phyloP scores from a whole-genome alignment of 2,797 vertebrate species.

The Alauda arvensis region DNA sequence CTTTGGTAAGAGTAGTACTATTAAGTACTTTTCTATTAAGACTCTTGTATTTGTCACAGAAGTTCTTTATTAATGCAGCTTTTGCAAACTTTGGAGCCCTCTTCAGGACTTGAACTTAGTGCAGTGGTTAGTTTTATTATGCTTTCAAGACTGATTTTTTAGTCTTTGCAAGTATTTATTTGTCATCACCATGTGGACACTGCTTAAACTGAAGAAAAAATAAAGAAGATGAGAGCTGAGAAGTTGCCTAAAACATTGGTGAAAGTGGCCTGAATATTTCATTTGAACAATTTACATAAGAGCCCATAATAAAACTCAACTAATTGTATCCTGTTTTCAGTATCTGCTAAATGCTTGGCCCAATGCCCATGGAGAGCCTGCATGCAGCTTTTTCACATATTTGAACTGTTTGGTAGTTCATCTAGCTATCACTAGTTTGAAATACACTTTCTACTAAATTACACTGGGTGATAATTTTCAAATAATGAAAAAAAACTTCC shows the following conservation, averaged over 20 bases:
- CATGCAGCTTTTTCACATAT: not conserved
- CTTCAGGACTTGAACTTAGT: not conserved
- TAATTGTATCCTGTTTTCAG: not conserved
- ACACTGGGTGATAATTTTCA: not conserved
- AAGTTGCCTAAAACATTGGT: not conserved
- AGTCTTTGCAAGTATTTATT: not conserved
- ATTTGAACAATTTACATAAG: not conserved
- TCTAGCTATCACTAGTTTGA: not conserved
- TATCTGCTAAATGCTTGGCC: not conserved
- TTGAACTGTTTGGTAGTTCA: not conserved
- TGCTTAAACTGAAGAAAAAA: not conserved
- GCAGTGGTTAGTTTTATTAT: not conserved
- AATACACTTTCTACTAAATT: not conserved
- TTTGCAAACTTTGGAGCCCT: not conserved
- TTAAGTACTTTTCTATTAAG: not conserved
- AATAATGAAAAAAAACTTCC: not conserved
- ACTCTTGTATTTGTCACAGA: not conserved
- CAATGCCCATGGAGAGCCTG: not conserved
- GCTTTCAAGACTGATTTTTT: not conserved
- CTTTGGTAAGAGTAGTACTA: slow-evolving; percentile 74
- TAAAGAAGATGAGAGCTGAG: not conserved
- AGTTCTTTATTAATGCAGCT: not conserved
- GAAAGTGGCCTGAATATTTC: not conserved
- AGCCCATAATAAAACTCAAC: not conserved
- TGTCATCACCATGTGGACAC: not conserved